Conservation (phyloP, 1,140 invertebrate species). For the Atta colombica region DNA sequence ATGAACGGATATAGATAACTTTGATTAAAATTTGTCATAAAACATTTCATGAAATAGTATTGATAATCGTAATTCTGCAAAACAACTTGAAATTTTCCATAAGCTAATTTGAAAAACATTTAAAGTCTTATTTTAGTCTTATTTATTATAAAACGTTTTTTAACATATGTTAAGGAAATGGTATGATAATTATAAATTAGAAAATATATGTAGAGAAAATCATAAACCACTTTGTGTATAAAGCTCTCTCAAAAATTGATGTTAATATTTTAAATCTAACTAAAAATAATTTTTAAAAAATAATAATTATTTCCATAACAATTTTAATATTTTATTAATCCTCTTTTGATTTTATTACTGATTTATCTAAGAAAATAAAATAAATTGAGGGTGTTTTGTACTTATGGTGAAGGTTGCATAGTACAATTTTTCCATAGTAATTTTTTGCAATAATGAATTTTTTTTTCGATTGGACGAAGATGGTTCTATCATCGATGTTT, state of each 20-base stretch:
- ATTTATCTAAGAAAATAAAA: too few relatives aligned
- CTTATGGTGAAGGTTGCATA: too few relatives aligned
- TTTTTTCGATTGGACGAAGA: not conserved
- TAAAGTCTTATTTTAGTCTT: too few relatives aligned
- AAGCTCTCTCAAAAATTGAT: too few relatives aligned
- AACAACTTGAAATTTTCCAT: not conserved
- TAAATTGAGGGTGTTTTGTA: too few relatives aligned
- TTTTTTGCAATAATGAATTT: not conserved
- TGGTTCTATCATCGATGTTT: constrained; percentile 8
- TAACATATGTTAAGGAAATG: not conserved
- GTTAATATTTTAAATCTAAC: too few relatives aligned
- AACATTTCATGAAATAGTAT: not conserved
- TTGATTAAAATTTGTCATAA: not conserved
- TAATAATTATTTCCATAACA: too few relatives aligned
- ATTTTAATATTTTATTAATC: too few relatives aligned
- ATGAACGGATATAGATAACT: not conserved
- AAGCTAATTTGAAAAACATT: not conserved
- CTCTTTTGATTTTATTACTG: too few relatives aligned
- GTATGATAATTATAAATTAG: not conserved
- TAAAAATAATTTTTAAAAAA: too few relatives aligned
- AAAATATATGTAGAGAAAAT: not conserved
- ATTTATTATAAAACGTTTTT: not conserved
- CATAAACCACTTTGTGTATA: too few relatives aligned
- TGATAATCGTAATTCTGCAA: not conserved
- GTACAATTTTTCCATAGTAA: not conserved